Evolutionary conservation across 2,113 vertebrate genomes (phyloP).

Genomic region (Lophius piscatorius): DNA sequence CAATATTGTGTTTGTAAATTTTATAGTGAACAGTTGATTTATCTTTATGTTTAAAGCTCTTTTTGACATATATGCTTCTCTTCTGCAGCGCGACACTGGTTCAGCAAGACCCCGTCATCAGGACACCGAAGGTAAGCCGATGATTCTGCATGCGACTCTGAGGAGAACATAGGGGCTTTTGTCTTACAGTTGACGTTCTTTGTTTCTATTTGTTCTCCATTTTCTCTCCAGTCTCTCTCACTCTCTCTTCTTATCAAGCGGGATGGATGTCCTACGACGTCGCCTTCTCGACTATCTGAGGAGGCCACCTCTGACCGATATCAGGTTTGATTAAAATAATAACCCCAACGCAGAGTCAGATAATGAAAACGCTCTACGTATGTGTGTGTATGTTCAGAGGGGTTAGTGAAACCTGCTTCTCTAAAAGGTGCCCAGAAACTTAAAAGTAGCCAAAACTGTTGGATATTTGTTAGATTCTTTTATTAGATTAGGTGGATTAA

Average conservation of each 20-base stretch:
- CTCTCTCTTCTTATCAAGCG: conserved; percentile 93
- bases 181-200: conserved; percentile 8
- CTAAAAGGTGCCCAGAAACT: too few species aligned
- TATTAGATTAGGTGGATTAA: neutral
- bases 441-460: too few species aligned
- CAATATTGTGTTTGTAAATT: conserved; percentile 27
- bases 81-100: conserved; percentile 36
- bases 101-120: conserved; percentile 60
- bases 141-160: neutral
- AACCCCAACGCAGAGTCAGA: neutral
- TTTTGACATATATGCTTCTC: conserved; percentile 11
- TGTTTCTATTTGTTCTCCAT: neutral
- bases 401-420: too few species aligned
- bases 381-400: neutral
- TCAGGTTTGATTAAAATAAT: conserved; percentile 81
- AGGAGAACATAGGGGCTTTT: neutral
- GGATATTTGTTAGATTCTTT: neutral
- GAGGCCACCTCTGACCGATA: conserved; percentile 94
- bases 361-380: neutral
- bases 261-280: conserved; percentile 89
- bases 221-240: conserved; percentile 50
- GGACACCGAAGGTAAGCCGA: conserved; percentile 68
- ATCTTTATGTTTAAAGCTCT: conserved; percentile 2
- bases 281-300: conserved; percentile 88
- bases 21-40: conserved; percentile 3